Evolutionary conservation across 2,113 vertebrate species (phyloP), one percentile per base, ranked within the genome.

Genomic region (Phycodurus eques): DNA sequence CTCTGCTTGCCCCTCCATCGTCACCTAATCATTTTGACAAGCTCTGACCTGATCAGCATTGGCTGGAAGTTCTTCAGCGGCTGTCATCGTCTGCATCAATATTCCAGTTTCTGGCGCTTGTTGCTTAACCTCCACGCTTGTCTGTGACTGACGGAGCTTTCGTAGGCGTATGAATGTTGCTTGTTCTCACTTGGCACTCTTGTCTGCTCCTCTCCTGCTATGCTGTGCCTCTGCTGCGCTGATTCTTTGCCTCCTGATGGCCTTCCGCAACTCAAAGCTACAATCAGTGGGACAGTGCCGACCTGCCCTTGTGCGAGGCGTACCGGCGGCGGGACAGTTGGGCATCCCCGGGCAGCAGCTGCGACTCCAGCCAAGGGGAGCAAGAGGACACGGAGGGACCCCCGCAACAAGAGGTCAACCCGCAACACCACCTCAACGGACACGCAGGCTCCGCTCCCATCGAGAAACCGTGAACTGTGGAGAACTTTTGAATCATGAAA

Each of bases 221-320:
- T 13, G 22, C 64, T 66, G n/a, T 47, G 27, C 43, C 64, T 83
- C 62, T 87, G 76, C 85, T 88, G 64, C 53, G 67, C 87, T 89
- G 84, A 81, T 71, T 84, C 80, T 83, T 81, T 88, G 82, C 83
- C 73, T 82, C 80, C 82, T 87, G 88, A 86, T 90, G 90, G 92
- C 88, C 91, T 90, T 46, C 93, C 90, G 88, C 90, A 89, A 84
- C 88, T 91, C 90, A 94, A 95, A 98, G 97, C 94, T 97, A 95
- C 89, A 96, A 95, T 94, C 94, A 95, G 73, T 96, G 95, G 92
- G 95, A 97, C 90, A 92, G 92, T 89, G 93, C 90, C 76, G 95
- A 96, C 51, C 94, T 98, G 75, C 96, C 98, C 1, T 90, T 99
- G 57, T 98, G 95, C 0, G 95, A 98, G 93, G 96, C 95, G 60